Conservation (phyloP, 30 jellyfish, hydroid and myxozoan genomes). For the Mastigias papua region DNA sequence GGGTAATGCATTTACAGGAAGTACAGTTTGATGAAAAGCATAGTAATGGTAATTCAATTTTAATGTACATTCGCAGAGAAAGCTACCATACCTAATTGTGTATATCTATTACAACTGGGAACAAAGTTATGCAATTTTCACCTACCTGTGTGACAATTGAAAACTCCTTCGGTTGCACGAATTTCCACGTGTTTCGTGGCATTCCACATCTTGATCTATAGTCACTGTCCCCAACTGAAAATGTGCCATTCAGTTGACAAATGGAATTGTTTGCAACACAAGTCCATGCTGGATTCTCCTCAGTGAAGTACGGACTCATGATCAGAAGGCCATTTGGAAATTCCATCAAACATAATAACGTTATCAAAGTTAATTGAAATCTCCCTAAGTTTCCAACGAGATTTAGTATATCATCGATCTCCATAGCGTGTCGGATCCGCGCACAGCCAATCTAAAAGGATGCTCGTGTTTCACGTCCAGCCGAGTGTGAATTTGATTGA, state of each 20-base stretch:
- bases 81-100: too few relatives aligned
- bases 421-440: too few relatives aligned
- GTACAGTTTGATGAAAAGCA: too few relatives aligned
- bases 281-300: conserved; percentile 3
- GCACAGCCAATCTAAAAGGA: too few relatives aligned
- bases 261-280: conserved; percentile 5
- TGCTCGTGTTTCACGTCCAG: too few relatives aligned
- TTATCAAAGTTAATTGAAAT: not conserved
- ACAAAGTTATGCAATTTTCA: not conserved
- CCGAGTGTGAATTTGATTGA: too few relatives aligned
- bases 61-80: too few relatives aligned
- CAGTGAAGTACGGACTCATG: conserved; percentile 11
- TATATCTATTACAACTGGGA: not conserved
- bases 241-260: conserved; percentile 13
- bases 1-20: too few relatives aligned
- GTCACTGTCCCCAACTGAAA: not conserved
- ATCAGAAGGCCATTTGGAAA: conserved; percentile 12
- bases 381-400: conserved; percentile 5
- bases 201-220: not conserved
- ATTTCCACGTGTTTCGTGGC: not conserved
- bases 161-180: not conserved
- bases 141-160: conserved; percentile 17
- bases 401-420: not conserved
- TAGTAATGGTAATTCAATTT: too few relatives aligned
- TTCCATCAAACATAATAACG: conserved; percentile 10